Conservation (phyloP, 2,888 invertebrate species). For the Lithodes maja region DNA sequence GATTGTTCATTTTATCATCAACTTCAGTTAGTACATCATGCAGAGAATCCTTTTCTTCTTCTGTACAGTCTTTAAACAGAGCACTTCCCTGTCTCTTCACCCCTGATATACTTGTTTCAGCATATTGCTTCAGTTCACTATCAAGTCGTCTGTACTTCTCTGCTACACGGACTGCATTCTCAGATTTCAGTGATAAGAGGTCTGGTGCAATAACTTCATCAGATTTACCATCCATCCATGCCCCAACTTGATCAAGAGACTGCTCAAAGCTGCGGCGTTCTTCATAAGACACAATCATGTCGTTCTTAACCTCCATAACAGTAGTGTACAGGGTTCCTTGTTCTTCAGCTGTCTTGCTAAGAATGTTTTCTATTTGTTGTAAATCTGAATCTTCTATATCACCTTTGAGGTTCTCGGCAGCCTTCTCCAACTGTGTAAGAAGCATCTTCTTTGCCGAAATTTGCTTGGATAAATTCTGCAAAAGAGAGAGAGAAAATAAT, state of each 20-base stretch:
- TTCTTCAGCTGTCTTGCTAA: constrained; percentile 83
- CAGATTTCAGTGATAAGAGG: constrained; percentile 83
- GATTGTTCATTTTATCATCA: constrained; percentile 82
- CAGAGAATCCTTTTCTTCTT: constrained; percentile 76
- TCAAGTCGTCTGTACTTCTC: constrained; percentile 82
- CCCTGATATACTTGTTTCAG: constrained; percentile 79
- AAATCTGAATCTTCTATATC: constrained; percentile 91
- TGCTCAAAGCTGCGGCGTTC: constrained; percentile 84
- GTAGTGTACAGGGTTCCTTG: constrained; percentile 84
- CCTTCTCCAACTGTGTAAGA: constrained; percentile 82
- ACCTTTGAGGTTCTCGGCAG: constrained; percentile 87
- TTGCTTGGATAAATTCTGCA: constrained; percentile 83
- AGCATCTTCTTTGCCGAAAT: constrained; percentile 88
- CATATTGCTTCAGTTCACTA: constrained; percentile 64
- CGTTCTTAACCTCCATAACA: constrained; percentile 84
- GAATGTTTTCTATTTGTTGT: constrained; percentile 83
- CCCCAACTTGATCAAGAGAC: constrained; percentile 85
- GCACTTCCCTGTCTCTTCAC: constrained; percentile 84
- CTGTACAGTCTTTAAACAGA: constrained; percentile 87
- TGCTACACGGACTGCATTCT: constrained; percentile 89
- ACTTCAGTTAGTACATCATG: constrained; percentile 77
- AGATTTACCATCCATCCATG: constrained; percentile 86
- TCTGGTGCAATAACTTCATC: constrained; percentile 79
- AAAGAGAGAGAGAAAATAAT: neutral
- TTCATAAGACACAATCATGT: constrained; percentile 81